These are phyloP conservation scores for Casuarius casuarius DNA, from an alignment of 2,113 vertebrate species.

Conservation along the genomic window DNA sequence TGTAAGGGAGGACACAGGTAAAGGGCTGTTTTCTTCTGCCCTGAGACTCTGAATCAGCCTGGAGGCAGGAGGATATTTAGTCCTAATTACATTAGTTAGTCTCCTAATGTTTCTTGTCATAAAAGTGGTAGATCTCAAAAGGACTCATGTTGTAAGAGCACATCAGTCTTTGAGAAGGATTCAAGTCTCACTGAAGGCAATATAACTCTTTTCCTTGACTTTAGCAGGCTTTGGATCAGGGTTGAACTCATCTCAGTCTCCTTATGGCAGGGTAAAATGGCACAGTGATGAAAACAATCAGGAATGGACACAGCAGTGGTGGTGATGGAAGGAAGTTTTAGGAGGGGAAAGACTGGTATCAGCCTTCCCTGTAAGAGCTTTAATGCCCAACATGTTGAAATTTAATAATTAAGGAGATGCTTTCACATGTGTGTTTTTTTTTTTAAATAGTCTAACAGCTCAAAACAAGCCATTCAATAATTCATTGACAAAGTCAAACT, in stretches of 20 bases:
- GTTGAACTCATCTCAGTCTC: fast-evolving
- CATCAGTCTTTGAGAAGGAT: not conserved
- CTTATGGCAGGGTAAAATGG: not conserved
- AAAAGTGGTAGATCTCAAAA: not conserved
- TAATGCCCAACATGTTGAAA: not conserved
- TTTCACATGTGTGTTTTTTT: constrained; percentile 31
- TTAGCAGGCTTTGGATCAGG: not conserved
- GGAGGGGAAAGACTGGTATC: not conserved
- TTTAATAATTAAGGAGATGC: constrained; percentile 65
- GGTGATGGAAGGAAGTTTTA: not conserved
- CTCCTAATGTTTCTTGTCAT: not conserved
- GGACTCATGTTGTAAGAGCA: not conserved
- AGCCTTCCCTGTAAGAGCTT: not conserved
- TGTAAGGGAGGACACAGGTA: not conserved
- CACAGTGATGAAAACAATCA: not conserved
- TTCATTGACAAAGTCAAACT: constrained; percentile 78
- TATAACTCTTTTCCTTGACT: not conserved
- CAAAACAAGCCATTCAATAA: constrained; percentile 77
- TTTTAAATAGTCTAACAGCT: constrained; percentile 52
- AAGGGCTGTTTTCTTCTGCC: not conserved
- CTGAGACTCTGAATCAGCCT: not conserved
- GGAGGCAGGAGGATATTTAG: not conserved
- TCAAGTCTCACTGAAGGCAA: not conserved
- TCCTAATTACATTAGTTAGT: not conserved
- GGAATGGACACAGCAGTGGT: not conserved